These are phyloP conservation scores for Hirundichthys speculiger DNA, from an alignment of 2,113 vertebrate species.

Conservation along the genomic window DNA sequence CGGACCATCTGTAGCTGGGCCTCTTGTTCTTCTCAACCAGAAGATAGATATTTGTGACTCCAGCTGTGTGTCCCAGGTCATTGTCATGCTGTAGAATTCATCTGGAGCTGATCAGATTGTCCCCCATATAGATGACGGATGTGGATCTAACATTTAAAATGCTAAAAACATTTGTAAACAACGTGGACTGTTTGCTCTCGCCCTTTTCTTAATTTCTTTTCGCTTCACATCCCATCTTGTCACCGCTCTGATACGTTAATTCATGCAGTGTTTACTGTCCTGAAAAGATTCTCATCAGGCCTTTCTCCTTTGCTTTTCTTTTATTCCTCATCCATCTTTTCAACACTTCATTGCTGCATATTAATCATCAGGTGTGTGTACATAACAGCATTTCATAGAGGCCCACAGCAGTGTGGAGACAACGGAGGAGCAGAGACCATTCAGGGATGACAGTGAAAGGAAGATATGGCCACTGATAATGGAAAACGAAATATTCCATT, in stretches of 20 bases:
- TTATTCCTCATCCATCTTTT: slow-evolving; percentile 24
- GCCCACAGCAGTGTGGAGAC: slow-evolving; percentile 24
- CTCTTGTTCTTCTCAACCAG: too few relatives aligned
- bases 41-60: too few relatives aligned
- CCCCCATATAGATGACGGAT: background rate
- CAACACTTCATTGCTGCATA: slow-evolving; percentile 49
- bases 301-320: slow-evolving; percentile 50
- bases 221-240: slow-evolving; percentile 42
- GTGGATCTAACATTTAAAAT: background rate
- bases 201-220: slow-evolving; percentile 35
- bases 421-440: slow-evolving; percentile 39
- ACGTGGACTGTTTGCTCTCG: background rate
- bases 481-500: slow-evolving; percentile 11
- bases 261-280: slow-evolving; percentile 69
- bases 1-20: too few relatives aligned
- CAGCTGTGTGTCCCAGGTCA: too few relatives aligned
- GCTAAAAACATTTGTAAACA: too few relatives aligned
- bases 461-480: slow-evolving; percentile 51
- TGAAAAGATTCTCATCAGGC: slow-evolving; percentile 66
- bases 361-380: slow-evolving; percentile 77
- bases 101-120: too few relatives aligned
- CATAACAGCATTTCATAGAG: slow-evolving; percentile 51
- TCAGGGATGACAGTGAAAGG: slow-evolving; percentile 37
- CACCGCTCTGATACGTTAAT: slow-evolving; percentile 64
- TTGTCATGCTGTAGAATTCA: too few relatives aligned